Base-by-base conservation (phyloP, 2,888 invertebrate species). In the Octonoba sinensis region DNA sequence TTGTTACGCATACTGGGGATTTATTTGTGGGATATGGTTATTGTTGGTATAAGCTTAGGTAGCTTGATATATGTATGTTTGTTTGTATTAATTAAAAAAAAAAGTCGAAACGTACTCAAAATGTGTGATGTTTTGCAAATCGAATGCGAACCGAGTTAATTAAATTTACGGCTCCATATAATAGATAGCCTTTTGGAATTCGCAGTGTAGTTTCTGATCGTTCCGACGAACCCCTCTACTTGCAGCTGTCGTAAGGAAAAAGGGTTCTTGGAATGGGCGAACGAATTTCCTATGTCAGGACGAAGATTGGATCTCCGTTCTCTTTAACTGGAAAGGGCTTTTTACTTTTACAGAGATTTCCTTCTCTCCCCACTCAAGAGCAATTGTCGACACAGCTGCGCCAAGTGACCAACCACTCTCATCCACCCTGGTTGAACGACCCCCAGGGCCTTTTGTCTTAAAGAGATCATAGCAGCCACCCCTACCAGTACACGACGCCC, bases 341-440 rank as follows among this genome's bases (percentile, higher is more conserved):
- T 79, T 79, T 72, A 72, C 65, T 79, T 67, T 72, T 66, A 67
- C 56, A 24, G 72, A 79, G 78, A 79, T 72, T 72, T 79, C 72
- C 72, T 60, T 57, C 57, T 27, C 54, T 4, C 16, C 27, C 57
- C 56, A 47, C 36, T 36, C 36, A 36, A 36, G 36, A 36, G 11
- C 36, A 36, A 57, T 70, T 62, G 64, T 77, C 62, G 62, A 72
- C 66, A 36, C 78, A 79, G 78, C 78, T 79, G 78, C 78, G 78
- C 20, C 78, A 60, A 79, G 62, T 79, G 78, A 79, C 78, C 78
- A 72, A 57, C 66, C 57, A 57, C 65, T 44, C 67, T 36, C 59
- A 44, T 44, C 56, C 36, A 54, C 36, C 56, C 15, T 36, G 36
- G 36, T 11, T 36, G 36, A 36, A 36, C 36, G 36, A 36, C 36